phyloP scores from a whole-genome alignment of 2,888 invertebrate species.

The Oscheius myriophilus region DNA sequence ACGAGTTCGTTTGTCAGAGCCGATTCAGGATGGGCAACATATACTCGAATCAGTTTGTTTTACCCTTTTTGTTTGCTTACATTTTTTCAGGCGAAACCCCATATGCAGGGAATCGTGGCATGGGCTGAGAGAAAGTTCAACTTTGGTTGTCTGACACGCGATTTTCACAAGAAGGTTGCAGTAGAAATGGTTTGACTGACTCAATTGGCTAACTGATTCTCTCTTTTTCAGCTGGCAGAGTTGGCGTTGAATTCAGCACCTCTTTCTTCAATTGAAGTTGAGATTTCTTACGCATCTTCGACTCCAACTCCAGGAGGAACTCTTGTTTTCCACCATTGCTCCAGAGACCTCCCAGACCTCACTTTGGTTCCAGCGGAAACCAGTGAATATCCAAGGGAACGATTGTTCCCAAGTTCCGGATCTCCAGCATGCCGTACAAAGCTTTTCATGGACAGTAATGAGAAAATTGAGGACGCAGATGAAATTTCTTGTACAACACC shows the following conservation, averaged over 20 bases:
- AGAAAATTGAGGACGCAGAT: no score
- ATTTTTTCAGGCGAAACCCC: no score
- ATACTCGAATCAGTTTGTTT: no score
- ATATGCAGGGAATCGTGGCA: constrained; percentile 13
- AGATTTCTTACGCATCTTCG: constrained; percentile 4
- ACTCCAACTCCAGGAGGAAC: neutral
- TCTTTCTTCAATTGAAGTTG: constrained; percentile 21
- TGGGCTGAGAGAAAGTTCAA: constrained; percentile 24
- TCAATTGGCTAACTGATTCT: neutral
- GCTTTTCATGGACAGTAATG: no score
- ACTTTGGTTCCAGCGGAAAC: constrained; percentile 16
- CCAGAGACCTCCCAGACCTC: constrained; percentile 23
- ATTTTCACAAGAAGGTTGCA: constrained; percentile 23
- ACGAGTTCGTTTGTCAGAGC: no score
- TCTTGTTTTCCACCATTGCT: constrained; percentile 8
- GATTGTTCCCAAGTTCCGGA: no score
- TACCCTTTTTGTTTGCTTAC: no score
- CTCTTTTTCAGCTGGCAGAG: constrained; percentile 10
- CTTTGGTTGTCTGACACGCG: constrained; percentile 4
- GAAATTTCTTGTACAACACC: no score
- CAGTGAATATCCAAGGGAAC: no score
- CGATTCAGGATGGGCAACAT: no score
- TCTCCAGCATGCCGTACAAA: no score
- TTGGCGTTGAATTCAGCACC: constrained; percentile 17
- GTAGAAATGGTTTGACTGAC: constrained; percentile 14